These are phyloP conservation scores for Leucania comma DNA, from an alignment of 2,888 invertebrate species.

Conservation along the genomic window DNA sequence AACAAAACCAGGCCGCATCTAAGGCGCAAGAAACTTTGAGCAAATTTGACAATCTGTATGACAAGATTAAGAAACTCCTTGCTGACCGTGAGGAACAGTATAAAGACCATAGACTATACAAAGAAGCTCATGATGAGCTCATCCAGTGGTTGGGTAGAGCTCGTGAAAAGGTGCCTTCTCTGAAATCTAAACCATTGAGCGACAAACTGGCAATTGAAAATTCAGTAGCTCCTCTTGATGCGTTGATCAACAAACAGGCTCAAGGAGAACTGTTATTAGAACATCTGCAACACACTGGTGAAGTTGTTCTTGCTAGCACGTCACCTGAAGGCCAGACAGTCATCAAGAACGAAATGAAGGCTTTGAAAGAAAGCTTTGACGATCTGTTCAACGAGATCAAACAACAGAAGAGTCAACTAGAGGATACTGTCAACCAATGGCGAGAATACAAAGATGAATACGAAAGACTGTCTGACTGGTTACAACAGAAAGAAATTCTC, in stretches of 20 bases:
- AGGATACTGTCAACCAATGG: constrained; percentile 95
- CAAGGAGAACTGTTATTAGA: constrained; percentile 97
- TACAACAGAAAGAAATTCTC: constrained; percentile 97
- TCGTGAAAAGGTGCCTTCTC: constrained; percentile 96
- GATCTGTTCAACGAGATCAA: constrained; percentile 96
- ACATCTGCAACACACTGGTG: constrained; percentile 96
- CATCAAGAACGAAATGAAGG: constrained; percentile 96
- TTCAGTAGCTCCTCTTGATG: constrained; percentile 96
- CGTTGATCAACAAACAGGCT: constrained; percentile 96
- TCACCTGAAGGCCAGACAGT: constrained; percentile 94
- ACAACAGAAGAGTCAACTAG: constrained; percentile 95
- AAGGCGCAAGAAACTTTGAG: constrained; percentile 96
- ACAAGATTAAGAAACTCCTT: constrained; percentile 94
- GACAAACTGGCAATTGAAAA: constrained; percentile 97
- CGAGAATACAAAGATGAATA: constrained; percentile 98
- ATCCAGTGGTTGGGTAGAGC: constrained; percentile 97
- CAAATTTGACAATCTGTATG: constrained; percentile 95
- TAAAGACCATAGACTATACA: constrained; percentile 96
- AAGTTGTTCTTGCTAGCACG: constrained; percentile 96
- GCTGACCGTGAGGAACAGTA: constrained; percentile 96
- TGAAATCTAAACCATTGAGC: constrained; percentile 95
- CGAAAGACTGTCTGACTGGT: constrained; percentile 97
- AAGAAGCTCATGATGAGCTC: constrained; percentile 97
- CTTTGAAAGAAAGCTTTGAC: constrained; percentile 96
- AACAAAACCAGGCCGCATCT: constrained; percentile 95